Base-by-base conservation (phyloP, 2,888 invertebrate species). In the Copidosoma aretas region DNA sequence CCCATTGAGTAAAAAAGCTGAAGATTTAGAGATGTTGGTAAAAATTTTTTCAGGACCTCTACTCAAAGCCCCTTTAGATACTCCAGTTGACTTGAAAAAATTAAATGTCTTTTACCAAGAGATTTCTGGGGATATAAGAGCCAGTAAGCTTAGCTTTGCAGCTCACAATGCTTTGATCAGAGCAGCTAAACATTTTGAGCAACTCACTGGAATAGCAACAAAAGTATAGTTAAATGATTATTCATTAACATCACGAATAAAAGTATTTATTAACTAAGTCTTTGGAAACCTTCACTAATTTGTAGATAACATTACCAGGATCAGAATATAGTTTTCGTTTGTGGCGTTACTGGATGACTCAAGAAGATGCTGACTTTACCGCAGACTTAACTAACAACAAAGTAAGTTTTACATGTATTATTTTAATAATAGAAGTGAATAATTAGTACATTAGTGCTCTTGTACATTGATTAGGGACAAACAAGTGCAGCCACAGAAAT, bases 11-110 rank as follows among this genome's bases (percentile, higher is more conserved):
- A 89, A 91, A 59, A 91, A 91, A 81, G 89, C 91, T 21, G 87
- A 86, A 22, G 98, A 98, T 85, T 86, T 98, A 64, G 84, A 87
- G 32, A 93, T 95, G 0, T 85, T 95, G 71, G 86, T 94, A 1
- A 90, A 89, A 84, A 85, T 91, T 25, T 81, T 91, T 1, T 82
- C 88, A 0, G 90, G 86, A 0, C 58, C 63, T 88, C 67, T 84
- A 85, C 0, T 75, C 80, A 0, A 84, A 84, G 25, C 80, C 93
- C 1, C 86, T 89, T 81, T 94, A 15, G 88, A 91, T 73, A 76
- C 81, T 15, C 71, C 75, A 1, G 89, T 93, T 0, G 85, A 92
- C 78, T 75, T 93, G 5, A 89, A 88, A 83, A 85, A 89, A 64
- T 76, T 97, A 22, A 89, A 88, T 65, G 86, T 92, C 73, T 95